Evolutionary conservation across 2,888 invertebrate genomes (phyloP).

Genomic region (Anagyrus pseudococci): DNA sequence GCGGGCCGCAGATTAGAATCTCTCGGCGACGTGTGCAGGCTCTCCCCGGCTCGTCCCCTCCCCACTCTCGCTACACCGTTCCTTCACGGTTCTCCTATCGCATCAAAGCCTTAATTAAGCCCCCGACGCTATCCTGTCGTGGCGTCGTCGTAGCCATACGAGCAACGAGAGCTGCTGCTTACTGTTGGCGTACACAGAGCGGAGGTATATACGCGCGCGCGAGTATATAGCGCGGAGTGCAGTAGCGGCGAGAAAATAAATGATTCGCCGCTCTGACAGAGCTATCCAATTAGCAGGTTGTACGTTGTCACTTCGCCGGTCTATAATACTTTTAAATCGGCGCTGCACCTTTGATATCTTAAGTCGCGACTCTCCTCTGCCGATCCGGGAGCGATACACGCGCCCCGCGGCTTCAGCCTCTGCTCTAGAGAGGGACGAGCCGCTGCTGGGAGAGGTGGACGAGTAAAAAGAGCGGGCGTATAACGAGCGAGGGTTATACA

Average conservation of each 20-base stretch:
- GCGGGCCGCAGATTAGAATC: conserved; percentile 22
- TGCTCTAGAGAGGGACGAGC: too few relatives aligned
- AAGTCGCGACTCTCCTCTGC: conserved; percentile 18
- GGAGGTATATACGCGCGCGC: neutral
- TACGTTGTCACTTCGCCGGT: conserved; percentile 34
- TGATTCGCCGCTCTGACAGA: conserved; percentile 35
- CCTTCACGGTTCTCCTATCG: neutral
- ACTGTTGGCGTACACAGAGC: neutral
- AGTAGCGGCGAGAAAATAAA: conserved; percentile 34
- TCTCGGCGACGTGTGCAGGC: neutral
- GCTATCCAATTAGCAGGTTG: conserved; percentile 39
- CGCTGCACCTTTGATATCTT: conserved; percentile 27
- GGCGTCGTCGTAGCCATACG: too few relatives aligned
- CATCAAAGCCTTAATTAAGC: conserved; percentile 31
- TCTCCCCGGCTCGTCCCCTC: neutral
- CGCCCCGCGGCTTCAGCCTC: neutral
- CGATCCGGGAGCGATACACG: conserved; percentile 11
- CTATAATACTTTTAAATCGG: conserved; percentile 31
- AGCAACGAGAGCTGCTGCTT: neutral
- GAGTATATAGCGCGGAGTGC: neutral
- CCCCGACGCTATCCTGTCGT: conserved; percentile 14
- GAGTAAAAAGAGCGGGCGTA: neutral
- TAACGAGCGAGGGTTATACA: neutral
- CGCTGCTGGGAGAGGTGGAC: too few relatives aligned
- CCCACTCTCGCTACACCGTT: conserved; percentile 1